These are phyloP conservation scores for Cephus runcator DNA, from an alignment of 2,888 invertebrate species.

Conservation along the genomic window DNA sequence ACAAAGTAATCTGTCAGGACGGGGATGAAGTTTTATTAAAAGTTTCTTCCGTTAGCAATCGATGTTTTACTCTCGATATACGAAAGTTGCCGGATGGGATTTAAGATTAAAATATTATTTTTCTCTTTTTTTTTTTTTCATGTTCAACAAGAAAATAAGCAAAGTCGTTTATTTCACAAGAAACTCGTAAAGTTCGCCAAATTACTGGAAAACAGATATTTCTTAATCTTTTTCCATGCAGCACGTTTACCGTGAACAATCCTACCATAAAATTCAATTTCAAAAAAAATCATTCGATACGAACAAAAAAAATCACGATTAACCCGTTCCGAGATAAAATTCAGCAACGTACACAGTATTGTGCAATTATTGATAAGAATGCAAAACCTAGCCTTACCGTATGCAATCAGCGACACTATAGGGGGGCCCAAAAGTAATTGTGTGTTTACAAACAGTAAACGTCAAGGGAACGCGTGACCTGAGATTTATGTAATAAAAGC, in stretches of 20 bases:
- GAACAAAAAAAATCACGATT: background rate
- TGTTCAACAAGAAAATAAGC: background rate
- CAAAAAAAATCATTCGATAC: too few species aligned
- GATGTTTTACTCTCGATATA: background rate
- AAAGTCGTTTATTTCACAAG: background rate
- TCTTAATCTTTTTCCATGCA: background rate
- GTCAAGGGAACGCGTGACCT: slow-evolving; percentile 16
- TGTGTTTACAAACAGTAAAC: slow-evolving; percentile 17
- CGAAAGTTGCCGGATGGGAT: background rate
- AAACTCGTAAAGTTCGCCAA: background rate
- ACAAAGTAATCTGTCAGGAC: background rate
- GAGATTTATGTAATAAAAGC: slow-evolving; percentile 4
- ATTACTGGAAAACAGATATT: background rate
- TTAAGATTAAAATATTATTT: background rate
- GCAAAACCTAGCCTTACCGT: background rate
- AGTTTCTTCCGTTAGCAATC: background rate
- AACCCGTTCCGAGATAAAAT: background rate
- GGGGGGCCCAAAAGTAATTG: background rate
- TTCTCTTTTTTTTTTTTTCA: background rate
- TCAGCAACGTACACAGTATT: background rate
- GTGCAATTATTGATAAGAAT: background rate
- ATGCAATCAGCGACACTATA: background rate
- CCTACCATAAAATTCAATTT: too few species aligned
- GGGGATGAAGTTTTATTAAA: background rate
- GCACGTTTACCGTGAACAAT: too few species aligned